These are phyloP conservation scores for Alca torda DNA, from an alignment of 2,797 vertebrate species.

Conservation along the genomic window DNA sequence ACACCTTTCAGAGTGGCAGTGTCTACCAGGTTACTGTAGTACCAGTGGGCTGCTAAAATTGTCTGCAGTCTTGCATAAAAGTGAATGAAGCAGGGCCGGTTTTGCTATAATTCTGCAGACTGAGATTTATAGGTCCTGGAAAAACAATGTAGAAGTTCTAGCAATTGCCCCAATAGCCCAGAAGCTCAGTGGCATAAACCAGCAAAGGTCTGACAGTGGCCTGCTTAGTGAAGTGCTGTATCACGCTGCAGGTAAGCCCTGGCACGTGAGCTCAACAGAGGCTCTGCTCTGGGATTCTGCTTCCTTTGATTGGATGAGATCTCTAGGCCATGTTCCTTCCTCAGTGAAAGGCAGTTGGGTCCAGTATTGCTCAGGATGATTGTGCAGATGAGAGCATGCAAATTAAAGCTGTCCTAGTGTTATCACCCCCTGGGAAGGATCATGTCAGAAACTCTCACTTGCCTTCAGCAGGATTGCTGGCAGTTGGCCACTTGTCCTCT, in stretches of 20 bases:
- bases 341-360: background rate
- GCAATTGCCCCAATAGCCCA: background rate
- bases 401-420: background rate
- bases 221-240: background rate
- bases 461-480: background rate
- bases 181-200: background rate
- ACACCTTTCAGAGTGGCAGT: background rate
- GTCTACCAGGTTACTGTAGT: background rate
- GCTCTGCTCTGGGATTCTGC: background rate
- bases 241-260: background rate
- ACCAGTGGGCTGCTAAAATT: background rate
- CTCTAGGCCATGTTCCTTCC: accelerated
- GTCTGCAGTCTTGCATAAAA: background rate
- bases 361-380: background rate
- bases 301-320: background rate
- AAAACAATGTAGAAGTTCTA: background rate
- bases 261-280: background rate
- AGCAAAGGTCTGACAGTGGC: background rate
- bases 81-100: background rate
- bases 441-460: background rate
- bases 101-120: background rate
- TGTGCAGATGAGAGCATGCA: background rate
- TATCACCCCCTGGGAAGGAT: background rate
- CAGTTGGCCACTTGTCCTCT: background rate
- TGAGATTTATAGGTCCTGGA: background rate